Percentiles rank a stretch among this genome's conserved stretches.
Evolutionary conservation across 2,797 vertebrate genomes (phyloP).

Genomic region (Ataeniobius toweri): DNA sequence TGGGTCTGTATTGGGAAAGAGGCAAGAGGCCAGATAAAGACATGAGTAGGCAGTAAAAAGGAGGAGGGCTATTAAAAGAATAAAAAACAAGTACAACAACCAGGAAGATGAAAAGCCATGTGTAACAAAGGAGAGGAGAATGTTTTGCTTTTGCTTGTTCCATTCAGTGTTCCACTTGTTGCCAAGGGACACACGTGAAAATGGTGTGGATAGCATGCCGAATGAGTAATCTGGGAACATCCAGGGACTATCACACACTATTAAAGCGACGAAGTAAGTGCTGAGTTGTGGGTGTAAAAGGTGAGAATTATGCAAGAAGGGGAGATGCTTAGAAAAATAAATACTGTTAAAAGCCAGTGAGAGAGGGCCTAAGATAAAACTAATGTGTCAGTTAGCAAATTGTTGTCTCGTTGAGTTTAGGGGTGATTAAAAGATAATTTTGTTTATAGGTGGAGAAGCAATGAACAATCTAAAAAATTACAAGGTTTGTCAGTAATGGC

Average conservation of each 20-base stretch:
- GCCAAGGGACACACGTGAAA: slow-evolving; percentile 30
- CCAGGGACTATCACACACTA: not conserved
- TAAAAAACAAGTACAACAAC: slow-evolving; percentile 14
- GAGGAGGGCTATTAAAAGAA: slow-evolving; percentile 26
- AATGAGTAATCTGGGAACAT: slow-evolving; percentile 30
- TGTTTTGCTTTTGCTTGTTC: slow-evolving; percentile 31
- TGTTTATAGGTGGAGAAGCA: not conserved
- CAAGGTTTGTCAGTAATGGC: not conserved
- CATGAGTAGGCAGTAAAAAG: slow-evolving; percentile 19
- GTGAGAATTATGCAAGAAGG: slow-evolving; percentile 16
- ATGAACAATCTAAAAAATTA: too few species aligned
- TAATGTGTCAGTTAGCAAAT: slow-evolving; percentile 4
- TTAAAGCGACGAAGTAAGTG: slow-evolving; percentile 5
- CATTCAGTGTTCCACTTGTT: slow-evolving; percentile 53
- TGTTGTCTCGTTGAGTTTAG: not conserved
- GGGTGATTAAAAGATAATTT: not conserved
- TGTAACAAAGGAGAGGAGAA: not conserved
- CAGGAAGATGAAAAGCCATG: slow-evolving; percentile 6
- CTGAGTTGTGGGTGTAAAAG: slow-evolving; percentile 28
- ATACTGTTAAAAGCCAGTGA: not conserved
- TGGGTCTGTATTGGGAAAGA: slow-evolving; percentile 31
- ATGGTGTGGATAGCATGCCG: slow-evolving; percentile 26
- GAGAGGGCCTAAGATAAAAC: slow-evolving; percentile 7
- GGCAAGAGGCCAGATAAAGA: slow-evolving; percentile 30
- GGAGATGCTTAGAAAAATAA: not conserved